Conservation (phyloP, 1,140 invertebrate species). For the Drosophila tani region DNA sequence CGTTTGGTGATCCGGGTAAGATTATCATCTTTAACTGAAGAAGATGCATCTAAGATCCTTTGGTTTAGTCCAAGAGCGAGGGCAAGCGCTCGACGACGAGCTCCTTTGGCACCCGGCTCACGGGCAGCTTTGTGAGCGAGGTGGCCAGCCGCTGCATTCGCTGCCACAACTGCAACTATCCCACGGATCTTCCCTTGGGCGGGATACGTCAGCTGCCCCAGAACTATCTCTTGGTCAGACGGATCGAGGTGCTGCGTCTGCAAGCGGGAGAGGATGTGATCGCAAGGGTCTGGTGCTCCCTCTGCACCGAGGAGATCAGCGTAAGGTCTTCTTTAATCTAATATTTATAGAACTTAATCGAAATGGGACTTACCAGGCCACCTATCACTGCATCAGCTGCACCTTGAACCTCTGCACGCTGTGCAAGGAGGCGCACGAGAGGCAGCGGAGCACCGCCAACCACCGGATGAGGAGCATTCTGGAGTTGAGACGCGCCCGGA, state of each 20-base stretch:
- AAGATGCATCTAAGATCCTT: neutral
- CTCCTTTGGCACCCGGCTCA: constrained; percentile 54
- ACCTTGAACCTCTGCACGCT: constrained; percentile 87
- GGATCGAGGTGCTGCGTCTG: constrained; percentile 69
- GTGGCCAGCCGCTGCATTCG: constrained; percentile 51
- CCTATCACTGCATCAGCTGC: constrained; percentile 88
- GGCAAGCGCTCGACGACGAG: constrained; percentile 59
- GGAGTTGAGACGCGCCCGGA: constrained; percentile 86
- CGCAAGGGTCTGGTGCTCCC: constrained; percentile 74
- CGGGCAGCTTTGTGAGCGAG: constrained; percentile 39
- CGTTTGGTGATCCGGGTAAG: constrained; percentile 45
- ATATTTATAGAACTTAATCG: too few species aligned
- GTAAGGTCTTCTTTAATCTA: too few species aligned
- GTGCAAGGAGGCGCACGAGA: constrained; percentile 87
- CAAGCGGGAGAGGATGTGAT: constrained; percentile 72
- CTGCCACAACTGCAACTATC: constrained; percentile 68
- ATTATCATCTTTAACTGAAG: too few species aligned
- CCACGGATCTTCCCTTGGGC: constrained; percentile 76
- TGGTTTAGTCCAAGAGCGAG: constrained; percentile 63
- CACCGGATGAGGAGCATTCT: constrained; percentile 86
- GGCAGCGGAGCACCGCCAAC: constrained; percentile 86
- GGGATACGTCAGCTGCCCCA: constrained; percentile 76
- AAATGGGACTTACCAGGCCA: constrained; percentile 85
- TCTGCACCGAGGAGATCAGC: constrained; percentile 74
- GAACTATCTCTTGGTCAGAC: constrained; percentile 74